A percentile compares a stretch with the other conserved stretches of the same genome.
These are phyloP conservation scores for Galeopsomyia nigrocyanea DNA, from an alignment of 2,888 invertebrate species.

Conservation along the genomic window DNA sequence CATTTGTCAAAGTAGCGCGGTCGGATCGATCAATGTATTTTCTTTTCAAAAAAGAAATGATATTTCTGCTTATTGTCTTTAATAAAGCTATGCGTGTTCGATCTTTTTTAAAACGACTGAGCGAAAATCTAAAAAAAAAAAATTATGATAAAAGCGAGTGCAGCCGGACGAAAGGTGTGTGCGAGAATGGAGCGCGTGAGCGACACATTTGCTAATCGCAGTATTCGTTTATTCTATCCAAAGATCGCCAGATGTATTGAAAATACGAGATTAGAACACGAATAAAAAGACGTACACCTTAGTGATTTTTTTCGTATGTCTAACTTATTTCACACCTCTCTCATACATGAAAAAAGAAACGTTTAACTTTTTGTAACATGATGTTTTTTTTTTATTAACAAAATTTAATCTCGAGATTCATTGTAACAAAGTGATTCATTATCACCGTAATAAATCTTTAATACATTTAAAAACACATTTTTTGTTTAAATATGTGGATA, in stretches of 20 bases:
- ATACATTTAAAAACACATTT: neutral
- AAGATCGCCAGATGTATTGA: conserved; percentile 58
- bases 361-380: neutral
- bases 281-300: conserved; percentile 62
- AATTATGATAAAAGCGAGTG: conserved; percentile 19
- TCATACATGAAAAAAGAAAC: neutral
- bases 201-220: conserved; percentile 11
- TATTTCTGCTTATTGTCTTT: conserved; percentile 42
- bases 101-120: conserved; percentile 43
- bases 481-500: too few species aligned
- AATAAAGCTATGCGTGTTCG: conserved; percentile 42
- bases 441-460: conserved; percentile 19
- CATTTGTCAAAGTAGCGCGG: conserved; percentile 17
- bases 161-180: conserved; percentile 22
- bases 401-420: conserved; percentile 32
- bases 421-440: conserved; percentile 21
- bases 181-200: conserved; percentile 10
- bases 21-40: conserved; percentile 12
- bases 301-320: conserved; percentile 12
- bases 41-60: conserved; percentile 19
- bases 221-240: conserved; percentile 44
- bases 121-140: conserved; percentile 39
- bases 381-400: conserved; percentile 2
- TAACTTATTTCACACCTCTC: neutral
- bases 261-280: conserved; percentile 59